These are phyloP conservation scores for Leptosomus discolor DNA, from an alignment of 2,113 vertebrate species.

Conservation along the genomic window DNA sequence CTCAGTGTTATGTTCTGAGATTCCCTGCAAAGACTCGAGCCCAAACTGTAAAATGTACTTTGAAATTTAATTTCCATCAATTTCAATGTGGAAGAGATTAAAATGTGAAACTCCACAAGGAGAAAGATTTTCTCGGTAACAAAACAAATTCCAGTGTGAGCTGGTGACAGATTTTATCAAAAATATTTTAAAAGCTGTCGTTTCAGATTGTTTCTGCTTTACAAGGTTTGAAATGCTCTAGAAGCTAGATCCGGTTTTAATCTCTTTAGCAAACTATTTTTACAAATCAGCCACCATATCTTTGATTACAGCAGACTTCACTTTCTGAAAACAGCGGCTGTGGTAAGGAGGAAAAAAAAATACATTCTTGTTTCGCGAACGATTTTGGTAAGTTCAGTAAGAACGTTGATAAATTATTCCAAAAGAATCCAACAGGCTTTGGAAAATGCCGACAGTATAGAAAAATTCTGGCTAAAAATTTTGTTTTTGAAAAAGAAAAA, in stretches of 20 bases:
- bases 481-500: background rate
- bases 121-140: background rate
- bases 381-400: background rate
- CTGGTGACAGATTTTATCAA: slow-evolving; percentile 31
- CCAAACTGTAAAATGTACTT: background rate
- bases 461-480: background rate
- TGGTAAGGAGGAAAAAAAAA: background rate
- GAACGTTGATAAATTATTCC: background rate
- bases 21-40: background rate
- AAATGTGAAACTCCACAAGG: background rate
- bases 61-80: slow-evolving; percentile 13
- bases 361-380: background rate
- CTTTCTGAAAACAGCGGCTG: background rate
- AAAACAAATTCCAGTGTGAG: slow-evolving; percentile 11
- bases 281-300: background rate
- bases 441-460: background rate
- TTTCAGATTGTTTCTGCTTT: background rate
- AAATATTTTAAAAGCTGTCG: slow-evolving; percentile 38
- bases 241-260: background rate
- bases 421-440: background rate
- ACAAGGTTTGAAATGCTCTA: background rate
- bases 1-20: background rate
- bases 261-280: background rate
- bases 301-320: background rate
- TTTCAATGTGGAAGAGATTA: slow-evolving; percentile 41